phyloP scores from a whole-genome alignment of 2,888 invertebrate genomes.

The Cristatella mucedo region DNA sequence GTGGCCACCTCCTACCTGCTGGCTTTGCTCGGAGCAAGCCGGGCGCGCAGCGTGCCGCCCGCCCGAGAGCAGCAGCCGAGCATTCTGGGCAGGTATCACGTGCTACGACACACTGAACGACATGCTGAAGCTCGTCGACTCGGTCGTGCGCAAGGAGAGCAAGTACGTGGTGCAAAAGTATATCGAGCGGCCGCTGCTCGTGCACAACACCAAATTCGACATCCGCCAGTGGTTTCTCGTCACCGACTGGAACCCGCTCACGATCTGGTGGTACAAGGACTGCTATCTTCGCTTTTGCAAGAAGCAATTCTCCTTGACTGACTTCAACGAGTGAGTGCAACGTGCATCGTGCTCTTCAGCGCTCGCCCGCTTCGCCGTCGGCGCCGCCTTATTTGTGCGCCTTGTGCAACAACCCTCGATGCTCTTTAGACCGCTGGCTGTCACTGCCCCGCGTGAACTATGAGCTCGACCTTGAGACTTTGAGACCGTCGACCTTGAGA shows the following conservation, averaged over 20 bases:
- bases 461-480: no score
- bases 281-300: slow-evolving; percentile 78
- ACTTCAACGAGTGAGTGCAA: slow-evolving; percentile 64
- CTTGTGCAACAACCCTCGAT: no score
- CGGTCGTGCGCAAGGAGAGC: slow-evolving; percentile 42
- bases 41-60: no score
- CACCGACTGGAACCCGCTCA: slow-evolving; percentile 71
- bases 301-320: slow-evolving; percentile 54
- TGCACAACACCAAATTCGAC: slow-evolving; percentile 81
- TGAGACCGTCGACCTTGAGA: no score
- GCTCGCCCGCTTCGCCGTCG: no score
- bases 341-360: no score
- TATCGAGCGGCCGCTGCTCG: slow-evolving; percentile 71
- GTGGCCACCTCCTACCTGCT: no score
- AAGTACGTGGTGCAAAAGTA: slow-evolving; percentile 82
- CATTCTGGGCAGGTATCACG: slow-evolving; percentile 55
- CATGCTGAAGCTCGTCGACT: slow-evolving; percentile 48
- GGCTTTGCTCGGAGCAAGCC: no score
- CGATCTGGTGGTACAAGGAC: slow-evolving; percentile 82
- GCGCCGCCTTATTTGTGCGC: no score
- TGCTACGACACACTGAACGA: slow-evolving; percentile 70
- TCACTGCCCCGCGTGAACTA: no score
- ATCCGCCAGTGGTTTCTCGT: slow-evolving; percentile 88
- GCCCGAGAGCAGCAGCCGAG: no score
- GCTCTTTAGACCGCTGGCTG: no score